Percentiles rank a stretch among this genome's conserved stretches.
These are phyloP conservation scores for Tricholaema leucomelas DNA, from an alignment of 2,113 vertebrate genomes.

Conservation along the genomic window DNA sequence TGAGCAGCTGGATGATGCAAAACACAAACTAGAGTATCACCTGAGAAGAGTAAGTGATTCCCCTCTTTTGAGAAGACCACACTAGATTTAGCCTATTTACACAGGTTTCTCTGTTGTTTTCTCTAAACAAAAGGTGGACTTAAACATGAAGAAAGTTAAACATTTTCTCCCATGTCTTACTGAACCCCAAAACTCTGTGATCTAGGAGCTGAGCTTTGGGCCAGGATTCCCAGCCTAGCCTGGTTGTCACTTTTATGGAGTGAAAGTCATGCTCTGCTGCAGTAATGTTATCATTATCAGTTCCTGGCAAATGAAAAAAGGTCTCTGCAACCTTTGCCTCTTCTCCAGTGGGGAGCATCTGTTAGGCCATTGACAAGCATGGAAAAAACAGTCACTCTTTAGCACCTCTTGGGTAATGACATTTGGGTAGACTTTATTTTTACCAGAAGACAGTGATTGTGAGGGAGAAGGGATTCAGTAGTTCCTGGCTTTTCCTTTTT, in stretches of 20 bases:
- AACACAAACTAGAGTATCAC: constrained; percentile 77
- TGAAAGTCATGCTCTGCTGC: not conserved
- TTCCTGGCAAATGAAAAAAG: not conserved
- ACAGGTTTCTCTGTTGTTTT: not conserved
- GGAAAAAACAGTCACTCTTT: not conserved
- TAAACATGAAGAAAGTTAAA: not conserved
- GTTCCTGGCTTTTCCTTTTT: not conserved
- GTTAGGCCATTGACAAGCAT: not conserved
- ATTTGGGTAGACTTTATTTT: not conserved
- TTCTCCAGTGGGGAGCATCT: not conserved
- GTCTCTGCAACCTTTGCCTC: not conserved
- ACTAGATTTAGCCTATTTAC: too few relatives aligned
- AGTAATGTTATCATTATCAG: not conserved
- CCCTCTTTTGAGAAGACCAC: too few relatives aligned
- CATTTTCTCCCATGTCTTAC: not conserved
- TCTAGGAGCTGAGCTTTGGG: not conserved
- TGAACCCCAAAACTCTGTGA: not conserved
- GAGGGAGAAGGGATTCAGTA: not conserved
- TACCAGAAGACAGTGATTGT: not conserved
- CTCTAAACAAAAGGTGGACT: not conserved
- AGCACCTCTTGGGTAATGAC: not conserved
- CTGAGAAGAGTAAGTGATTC: constrained; percentile 70
- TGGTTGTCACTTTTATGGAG: not conserved
- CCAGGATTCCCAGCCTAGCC: not conserved
- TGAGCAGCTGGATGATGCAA: constrained; percentile 77